A percentile compares a stretch with the other conserved stretches of the same genome.
These are phyloP conservation scores for Bradypus variegatus DNA, from an alignment of 2,797 vertebrate genomes.

Conservation along the genomic window DNA sequence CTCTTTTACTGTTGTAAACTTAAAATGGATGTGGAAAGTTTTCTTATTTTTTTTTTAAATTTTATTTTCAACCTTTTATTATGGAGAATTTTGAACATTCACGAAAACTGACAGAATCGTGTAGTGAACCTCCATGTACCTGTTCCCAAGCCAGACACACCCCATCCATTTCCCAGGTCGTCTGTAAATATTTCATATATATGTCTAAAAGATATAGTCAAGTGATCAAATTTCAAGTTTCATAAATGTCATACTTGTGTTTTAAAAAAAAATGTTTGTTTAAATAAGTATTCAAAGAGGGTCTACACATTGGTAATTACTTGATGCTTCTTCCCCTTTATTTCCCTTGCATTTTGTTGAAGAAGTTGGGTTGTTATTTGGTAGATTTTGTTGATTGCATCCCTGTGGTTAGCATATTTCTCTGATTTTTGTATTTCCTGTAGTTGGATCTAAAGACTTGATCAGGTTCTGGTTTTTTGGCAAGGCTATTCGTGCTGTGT, in stretches of 20 bases:
- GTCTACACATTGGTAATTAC: neutral
- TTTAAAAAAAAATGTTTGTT: neutral
- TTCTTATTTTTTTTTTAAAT: neutral
- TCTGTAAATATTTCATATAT: neutral
- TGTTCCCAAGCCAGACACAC: neutral
- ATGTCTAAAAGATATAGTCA: neutral
- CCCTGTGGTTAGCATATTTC: neutral
- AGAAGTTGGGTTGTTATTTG: neutral
- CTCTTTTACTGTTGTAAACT: neutral
- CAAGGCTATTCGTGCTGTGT: neutral
- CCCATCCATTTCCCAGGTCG: neutral
- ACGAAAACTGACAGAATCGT: neutral
- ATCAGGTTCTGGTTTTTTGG: neutral
- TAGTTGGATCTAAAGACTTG: neutral
- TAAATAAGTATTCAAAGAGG: neutral
- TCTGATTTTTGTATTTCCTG: neutral
- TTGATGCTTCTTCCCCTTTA: neutral
- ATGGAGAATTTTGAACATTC: neutral
- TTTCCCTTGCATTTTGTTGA: neutral
- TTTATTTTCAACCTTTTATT: neutral
- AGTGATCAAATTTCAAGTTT: neutral
- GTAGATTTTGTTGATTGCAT: neutral
- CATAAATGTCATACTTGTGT: neutral
- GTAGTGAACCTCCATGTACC: neutral
- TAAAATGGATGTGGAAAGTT: neutral